Base-by-base conservation (phyloP, 1,140 invertebrate species). In the Hycleus phaleratus region DNA sequence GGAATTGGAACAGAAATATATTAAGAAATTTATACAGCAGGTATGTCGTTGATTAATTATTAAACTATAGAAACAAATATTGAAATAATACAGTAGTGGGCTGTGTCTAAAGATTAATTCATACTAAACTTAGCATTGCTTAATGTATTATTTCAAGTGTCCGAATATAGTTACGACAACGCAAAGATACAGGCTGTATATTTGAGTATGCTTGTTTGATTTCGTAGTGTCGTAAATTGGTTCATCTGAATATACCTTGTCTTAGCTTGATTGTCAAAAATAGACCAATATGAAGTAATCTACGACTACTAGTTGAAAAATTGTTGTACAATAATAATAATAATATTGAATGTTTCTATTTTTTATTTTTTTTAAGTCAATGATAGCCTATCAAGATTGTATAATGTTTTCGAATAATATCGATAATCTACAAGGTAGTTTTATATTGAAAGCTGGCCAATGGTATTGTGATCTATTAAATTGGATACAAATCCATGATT, bases 1-100 rank as follows among this genome's bases (percentile, higher is more conserved):
- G 38, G 69, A 76, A 4, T 61, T 87, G n/a, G 79, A 81, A 63
- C 71, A 78, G 47, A 80, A 80, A 58, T 88, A 86, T 70, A 71
- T 88, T 62, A 67, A 75, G n/a, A 82, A 79, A 56, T 72, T 68
- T 51, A 68, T 66, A 12, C 60, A 56, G 18, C 18, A 18, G 18
- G 18, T 18, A 18, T 18, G 18, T 18, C 18, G 18, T 18, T 18
- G 18, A 18, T 18, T 18, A 18, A 18, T 18, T 18, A 18, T 47
- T 60, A 68, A 46, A 59, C 58, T 11, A 9, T 12, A 24, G 2
- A 1, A 6, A 2, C 10, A 11, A 18, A 42, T 52, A 42, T 52
- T 42, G 24, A 18, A 18, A 46, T 18, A 18, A 18, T 18, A 18
- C 18, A 18, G 1, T 18, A 18, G 18, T 18, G 1, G 18, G 18